Conservation (phyloP, 2,113 vertebrate genomes). For the Galbula dea region DNA sequence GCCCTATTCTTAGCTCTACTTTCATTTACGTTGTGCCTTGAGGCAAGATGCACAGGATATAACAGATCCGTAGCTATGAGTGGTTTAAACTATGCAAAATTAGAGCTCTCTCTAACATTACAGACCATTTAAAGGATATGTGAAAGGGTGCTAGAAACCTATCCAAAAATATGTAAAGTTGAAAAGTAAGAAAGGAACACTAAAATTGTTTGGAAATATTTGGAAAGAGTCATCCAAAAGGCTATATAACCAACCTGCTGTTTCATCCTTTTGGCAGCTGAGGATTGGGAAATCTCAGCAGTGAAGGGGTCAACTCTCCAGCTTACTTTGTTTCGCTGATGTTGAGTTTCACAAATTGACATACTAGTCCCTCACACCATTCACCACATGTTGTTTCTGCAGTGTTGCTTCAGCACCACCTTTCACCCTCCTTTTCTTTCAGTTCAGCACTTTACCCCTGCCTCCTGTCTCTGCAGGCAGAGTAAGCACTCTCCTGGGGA, state of each 20-base stretch:
- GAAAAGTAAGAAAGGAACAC: neutral
- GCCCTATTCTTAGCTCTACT: constrained; percentile 48
- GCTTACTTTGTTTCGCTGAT: neutral
- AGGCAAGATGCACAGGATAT: constrained; percentile 33
- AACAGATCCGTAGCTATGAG: constrained; percentile 19
- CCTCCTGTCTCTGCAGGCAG: neutral
- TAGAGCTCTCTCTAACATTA: neutral
- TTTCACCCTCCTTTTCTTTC: neutral
- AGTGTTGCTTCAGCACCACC: neutral
- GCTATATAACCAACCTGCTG: neutral
- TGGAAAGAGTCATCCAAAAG: neutral
- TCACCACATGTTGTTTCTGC: neutral
- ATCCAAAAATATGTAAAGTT: neutral
- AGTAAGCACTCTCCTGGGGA: neutral
- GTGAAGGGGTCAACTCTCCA: neutral
- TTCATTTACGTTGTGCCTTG: constrained; percentile 47
- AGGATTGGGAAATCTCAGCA: neutral
- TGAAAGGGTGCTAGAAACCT: neutral
- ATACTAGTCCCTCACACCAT: neutral
- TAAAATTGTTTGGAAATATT: neutral
- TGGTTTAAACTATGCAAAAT: constrained; percentile 17
- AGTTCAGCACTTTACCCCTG: neutral
- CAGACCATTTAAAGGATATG: neutral
- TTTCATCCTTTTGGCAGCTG: neutral
- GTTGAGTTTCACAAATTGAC: neutral